A percentile compares a stretch with the other conserved stretches of the same genome.
Conservation (phyloP, 2,113 vertebrate species). For the Struthio camelus region DNA sequence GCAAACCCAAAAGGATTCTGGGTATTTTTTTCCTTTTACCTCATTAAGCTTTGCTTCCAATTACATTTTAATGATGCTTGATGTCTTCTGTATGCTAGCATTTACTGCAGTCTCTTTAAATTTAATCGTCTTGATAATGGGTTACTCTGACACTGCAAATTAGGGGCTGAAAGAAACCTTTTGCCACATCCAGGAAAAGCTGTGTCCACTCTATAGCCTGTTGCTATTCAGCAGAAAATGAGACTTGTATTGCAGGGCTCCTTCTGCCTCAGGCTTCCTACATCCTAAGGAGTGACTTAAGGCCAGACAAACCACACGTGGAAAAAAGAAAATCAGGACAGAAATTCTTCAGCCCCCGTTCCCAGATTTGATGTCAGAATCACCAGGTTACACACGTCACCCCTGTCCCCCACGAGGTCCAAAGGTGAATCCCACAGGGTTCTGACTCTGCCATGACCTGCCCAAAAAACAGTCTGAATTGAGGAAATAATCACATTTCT, state of each 20-base stretch:
- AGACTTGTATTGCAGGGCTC: not conserved
- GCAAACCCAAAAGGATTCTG: slow-evolving; percentile 39
- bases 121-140: slow-evolving; percentile 81
- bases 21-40: slow-evolving; percentile 68
- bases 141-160: slow-evolving; percentile 77
- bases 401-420: not conserved
- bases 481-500: not conserved
- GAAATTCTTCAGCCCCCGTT: not conserved
- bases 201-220: slow-evolving; percentile 18
- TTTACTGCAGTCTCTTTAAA: slow-evolving; percentile 82
- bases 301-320: rapidly evolving
- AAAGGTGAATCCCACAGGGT: not conserved
- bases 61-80: slow-evolving; percentile 82
- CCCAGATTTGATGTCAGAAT: no score
- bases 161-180: slow-evolving; percentile 72
- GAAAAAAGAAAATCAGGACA: not conserved
- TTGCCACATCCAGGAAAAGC: slow-evolving; percentile 60
- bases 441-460: not conserved
- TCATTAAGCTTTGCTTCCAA: slow-evolving; percentile 81
- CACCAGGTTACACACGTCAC: not conserved
- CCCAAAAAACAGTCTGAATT: not conserved
- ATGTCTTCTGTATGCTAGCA: slow-evolving; percentile 76
- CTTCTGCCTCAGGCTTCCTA: not conserved
- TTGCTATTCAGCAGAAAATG: slow-evolving; percentile 21
- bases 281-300: not conserved